Conservation (phyloP, 1,140 invertebrate species). For the Tetranychus cinnabarinus region DNA sequence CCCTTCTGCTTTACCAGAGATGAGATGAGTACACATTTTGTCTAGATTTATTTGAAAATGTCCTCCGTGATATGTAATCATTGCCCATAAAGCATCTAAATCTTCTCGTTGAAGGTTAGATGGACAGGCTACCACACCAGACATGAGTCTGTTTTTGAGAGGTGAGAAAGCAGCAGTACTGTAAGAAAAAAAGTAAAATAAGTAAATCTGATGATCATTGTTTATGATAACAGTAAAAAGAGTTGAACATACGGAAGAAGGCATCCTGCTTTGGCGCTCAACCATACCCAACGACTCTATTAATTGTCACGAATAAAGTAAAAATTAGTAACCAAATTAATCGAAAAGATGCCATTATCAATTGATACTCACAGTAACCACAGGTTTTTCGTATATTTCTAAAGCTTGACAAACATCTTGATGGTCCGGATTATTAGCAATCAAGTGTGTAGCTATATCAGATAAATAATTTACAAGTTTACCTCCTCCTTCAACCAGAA, state of each 20-base stretch:
- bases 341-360: neutral
- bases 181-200: constrained; percentile 6
- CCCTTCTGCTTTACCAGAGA: constrained; percentile 40
- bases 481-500: constrained; percentile 55
- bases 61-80: constrained; percentile 56
- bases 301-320: constrained; percentile 10
- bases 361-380: constrained; percentile 37
- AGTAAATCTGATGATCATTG: constrained; percentile 1
- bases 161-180: constrained; percentile 33
- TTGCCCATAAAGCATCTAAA: constrained; percentile 41
- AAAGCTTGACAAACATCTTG: constrained; percentile 55
- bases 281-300: constrained; percentile 44
- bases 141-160: constrained; percentile 38
- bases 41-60: constrained; percentile 39
- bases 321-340: constrained; percentile 8
- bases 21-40: constrained; percentile 47
- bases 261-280: constrained; percentile 38
- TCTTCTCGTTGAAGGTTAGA: constrained; percentile 40
- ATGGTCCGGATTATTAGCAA: constrained; percentile 53
- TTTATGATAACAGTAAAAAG: neutral
- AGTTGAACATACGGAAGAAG: constrained; percentile 34
- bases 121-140: constrained; percentile 40
- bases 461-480: constrained; percentile 55
- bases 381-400: constrained; percentile 71
- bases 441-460: constrained; percentile 65